Evolutionary conservation across 35 echinoderm and acorn worm species (phyloP), one percentile per base, ranked within the genome.

Genomic region (Heliocidaris tuberculata): DNA sequence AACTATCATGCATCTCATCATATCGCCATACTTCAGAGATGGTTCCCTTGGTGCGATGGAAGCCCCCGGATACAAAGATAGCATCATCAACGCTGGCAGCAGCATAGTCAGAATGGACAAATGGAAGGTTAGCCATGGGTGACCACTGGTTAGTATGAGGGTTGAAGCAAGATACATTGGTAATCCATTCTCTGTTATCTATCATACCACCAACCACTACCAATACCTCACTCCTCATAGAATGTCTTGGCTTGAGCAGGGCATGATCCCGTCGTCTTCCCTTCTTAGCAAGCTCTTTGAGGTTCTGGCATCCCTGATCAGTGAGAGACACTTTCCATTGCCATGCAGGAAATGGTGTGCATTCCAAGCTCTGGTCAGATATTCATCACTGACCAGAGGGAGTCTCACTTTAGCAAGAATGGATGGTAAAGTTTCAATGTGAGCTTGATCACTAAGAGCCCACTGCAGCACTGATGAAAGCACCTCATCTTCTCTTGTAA

Each of bases 191-290:
- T 60, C 97, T 50, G 70, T 93, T 91, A 32, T 94, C 85, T 60
- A 86, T 87, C 95, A 97, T 97, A 15, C 98, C 98, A 61, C 98
- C 98, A 2, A 99, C 92, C 16, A 99, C 48, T 4, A 96, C 95
- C 61, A 99, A 49, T 13, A 99, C 49, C 56, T 99, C 95, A n/a
- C 30, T 95, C 35, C 35, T 92, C 54, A 92, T 92, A 1, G 94
- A 94, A 24, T 89, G 86, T 90, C 98, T 90, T 12, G 96, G 98
- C 50, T 90, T 93, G 19, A 97, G 96, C 8, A 95, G 93, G 9
- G 50, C 32, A 47, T 93, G 60, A 29, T 95, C 56, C 5, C 96
- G 93, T 11, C 94, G 95, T 47, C 95, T 95, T 27, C 94, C 96
- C 60, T 97, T 96, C 31, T 85, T 94, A 21, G 91, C 94, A 24